Evolutionary conservation across 1,140 invertebrate species (phyloP).

Genomic region (Wasmannia auropunctata): DNA sequence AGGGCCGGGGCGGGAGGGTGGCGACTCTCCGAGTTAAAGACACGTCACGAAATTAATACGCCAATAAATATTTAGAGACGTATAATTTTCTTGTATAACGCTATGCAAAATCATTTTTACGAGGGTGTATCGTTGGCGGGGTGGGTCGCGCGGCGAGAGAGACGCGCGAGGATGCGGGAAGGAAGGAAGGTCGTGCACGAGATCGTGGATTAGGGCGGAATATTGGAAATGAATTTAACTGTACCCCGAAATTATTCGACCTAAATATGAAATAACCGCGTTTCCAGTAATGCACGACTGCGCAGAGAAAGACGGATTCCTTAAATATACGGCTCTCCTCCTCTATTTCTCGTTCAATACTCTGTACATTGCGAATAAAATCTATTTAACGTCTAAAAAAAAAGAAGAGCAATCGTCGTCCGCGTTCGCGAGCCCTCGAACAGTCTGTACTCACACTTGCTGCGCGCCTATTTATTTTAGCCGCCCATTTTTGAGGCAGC

Average conservation of each 20-base stretch:
- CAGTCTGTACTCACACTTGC: neutral
- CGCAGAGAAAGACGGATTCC: neutral
- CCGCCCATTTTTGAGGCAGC: neutral
- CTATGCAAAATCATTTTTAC: conserved; percentile 68
- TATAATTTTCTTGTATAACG: conserved; percentile 67
- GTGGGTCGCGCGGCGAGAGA: neutral
- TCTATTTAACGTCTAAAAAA: neutral
- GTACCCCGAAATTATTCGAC: conserved; percentile 11
- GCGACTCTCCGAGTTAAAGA: conserved; percentile 25
- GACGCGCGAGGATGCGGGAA: neutral
- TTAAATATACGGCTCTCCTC: neutral
- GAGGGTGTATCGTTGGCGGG: conserved; percentile 28
- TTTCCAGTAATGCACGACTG: neutral
- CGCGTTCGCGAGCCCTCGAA: neutral
- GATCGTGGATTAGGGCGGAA: neutral
- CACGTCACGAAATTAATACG: conserved; percentile 59
- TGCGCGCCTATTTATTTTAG: neutral
- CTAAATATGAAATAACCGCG: neutral
- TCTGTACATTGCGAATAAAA: neutral
- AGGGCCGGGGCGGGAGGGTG: neutral
- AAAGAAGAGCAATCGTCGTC: neutral
- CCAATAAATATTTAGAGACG: conserved; percentile 63
- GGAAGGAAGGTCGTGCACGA: neutral
- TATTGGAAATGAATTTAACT: conserved; percentile 51
- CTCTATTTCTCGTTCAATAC: neutral